A percentile compares a stretch with the other conserved stretches of the same genome.
phyloP scores from a whole-genome alignment of 2,888 invertebrate species.

The Drosophila helvetica region DNA sequence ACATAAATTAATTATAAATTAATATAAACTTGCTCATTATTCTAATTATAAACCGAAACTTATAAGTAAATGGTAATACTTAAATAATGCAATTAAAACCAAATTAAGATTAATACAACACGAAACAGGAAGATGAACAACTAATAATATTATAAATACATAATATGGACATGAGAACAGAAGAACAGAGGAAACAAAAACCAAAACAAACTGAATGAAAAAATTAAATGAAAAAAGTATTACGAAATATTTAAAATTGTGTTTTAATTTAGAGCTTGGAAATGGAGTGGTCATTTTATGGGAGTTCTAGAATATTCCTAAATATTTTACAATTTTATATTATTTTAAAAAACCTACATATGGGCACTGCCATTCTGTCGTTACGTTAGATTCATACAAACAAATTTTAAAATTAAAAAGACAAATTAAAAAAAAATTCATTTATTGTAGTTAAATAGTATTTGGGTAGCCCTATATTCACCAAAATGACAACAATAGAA shows the following conservation, averaged over 20 bases:
- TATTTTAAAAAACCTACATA: too few relatives aligned
- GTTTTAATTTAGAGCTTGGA: not conserved
- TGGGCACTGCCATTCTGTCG: too few relatives aligned
- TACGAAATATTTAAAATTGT: constrained; percentile 27
- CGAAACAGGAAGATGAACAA: constrained; percentile 56
- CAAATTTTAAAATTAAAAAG: too few relatives aligned
- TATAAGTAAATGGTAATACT: constrained; percentile 68
- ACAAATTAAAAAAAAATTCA: too few relatives aligned
- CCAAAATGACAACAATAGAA: too few relatives aligned
- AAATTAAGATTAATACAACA: constrained; percentile 61
- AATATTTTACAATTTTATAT: too few relatives aligned
- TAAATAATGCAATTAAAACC: constrained; percentile 67
- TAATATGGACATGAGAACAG: constrained; percentile 39
- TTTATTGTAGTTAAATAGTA: too few relatives aligned
- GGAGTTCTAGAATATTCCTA: too few relatives aligned
- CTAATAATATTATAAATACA: constrained; percentile 58
- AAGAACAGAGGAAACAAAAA: constrained; percentile 40
- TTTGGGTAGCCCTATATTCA: too few relatives aligned
- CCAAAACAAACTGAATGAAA: constrained; percentile 30
- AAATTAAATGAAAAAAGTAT: constrained; percentile 71
- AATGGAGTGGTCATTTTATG: not conserved
- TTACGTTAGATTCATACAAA: too few relatives aligned
- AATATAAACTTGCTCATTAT: constrained; percentile 76
- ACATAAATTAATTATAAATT: constrained; percentile 66
- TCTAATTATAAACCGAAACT: constrained; percentile 66